Evolutionary conservation across 2,888 invertebrate species (phyloP).

Genomic region (Andricus curvator): DNA sequence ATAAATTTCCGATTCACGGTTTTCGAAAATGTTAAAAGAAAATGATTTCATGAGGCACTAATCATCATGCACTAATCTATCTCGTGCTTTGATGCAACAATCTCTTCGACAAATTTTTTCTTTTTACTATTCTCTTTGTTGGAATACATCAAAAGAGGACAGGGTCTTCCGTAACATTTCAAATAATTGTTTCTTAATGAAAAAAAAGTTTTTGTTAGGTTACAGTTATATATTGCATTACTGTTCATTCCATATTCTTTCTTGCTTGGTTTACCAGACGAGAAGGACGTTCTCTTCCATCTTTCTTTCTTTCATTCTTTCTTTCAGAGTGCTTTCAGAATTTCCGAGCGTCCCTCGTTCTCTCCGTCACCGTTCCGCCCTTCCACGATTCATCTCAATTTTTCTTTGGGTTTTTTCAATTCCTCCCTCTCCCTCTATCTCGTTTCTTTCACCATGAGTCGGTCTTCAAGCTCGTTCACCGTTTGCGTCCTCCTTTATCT

Average conservation of each 20-base stretch:
- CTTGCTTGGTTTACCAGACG: neutral
- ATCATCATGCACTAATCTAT: no score
- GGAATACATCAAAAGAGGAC: slow-evolving; percentile 16
- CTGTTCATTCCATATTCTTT: slow-evolving; percentile 11
- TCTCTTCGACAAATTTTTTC: no score
- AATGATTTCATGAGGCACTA: no score
- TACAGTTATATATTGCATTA: slow-evolving; percentile 27
- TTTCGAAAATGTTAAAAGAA: no score
- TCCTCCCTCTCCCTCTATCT: slow-evolving; percentile 70
- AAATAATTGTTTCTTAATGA: neutral
- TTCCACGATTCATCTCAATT: slow-evolving; percentile 72
- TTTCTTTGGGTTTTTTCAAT: slow-evolving; percentile 71
- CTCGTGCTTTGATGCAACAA: no score
- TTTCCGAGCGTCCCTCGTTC: slow-evolving; percentile 26
- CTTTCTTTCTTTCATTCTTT: slow-evolving; percentile 37
- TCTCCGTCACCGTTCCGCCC: slow-evolving; percentile 54
- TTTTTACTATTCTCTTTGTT: no score
- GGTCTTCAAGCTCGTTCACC: slow-evolving; percentile 49
- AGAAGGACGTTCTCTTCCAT: slow-evolving; percentile 43
- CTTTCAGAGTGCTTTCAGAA: slow-evolving; percentile 14
- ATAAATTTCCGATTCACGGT: no score
- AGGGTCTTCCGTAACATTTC: neutral
- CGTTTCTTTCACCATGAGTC: slow-evolving; percentile 61
- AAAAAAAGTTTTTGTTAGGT: neutral
- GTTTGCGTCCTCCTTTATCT: slow-evolving; percentile 47